A percentile compares a stretch with the other conserved stretches of the same genome.
These are phyloP conservation scores for Chrysomallon squamiferum DNA, from an alignment of 1,140 invertebrate genomes.

Conservation along the genomic window DNA sequence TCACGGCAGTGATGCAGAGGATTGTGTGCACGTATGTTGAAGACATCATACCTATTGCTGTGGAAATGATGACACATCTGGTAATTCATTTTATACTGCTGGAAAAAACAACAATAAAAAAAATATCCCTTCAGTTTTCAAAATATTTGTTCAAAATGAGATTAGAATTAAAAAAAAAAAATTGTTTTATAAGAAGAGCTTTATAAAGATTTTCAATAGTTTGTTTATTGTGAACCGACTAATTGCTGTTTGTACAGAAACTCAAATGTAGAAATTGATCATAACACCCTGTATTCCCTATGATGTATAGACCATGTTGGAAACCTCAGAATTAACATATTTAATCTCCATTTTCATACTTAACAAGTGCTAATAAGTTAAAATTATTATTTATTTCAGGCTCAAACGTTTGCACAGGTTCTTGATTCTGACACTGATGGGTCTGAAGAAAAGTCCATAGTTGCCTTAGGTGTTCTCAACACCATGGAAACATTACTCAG, in stretches of 20 bases:
- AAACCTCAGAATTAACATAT: no score
- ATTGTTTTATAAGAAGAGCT: no score
- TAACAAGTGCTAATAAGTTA: no score
- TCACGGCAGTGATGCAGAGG: slow-evolving; percentile 95
- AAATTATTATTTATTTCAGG: slow-evolving; percentile 68
- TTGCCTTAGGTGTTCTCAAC: slow-evolving; percentile 94
- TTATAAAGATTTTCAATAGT: no score
- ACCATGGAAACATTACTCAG: slow-evolving; percentile 95
- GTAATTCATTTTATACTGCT: slow-evolving; percentile 55
- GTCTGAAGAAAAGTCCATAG: slow-evolving; percentile 95
- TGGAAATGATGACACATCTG: slow-evolving; percentile 93
- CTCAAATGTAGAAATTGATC: no score
- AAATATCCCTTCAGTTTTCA: no score
- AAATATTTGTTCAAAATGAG: neutral
- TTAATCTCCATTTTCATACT: no score
- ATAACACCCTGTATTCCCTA: no score
- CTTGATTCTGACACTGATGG: slow-evolving; percentile 76
- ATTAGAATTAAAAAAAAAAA: neutral
- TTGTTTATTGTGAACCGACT: no score
- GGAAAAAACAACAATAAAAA: neutral
- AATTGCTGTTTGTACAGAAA: no score
- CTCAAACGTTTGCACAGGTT: slow-evolving; percentile 88
- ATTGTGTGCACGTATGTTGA: slow-evolving; percentile 91
- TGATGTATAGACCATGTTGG: no score
- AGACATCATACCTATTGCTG: slow-evolving; percentile 90